Evolutionary conservation across 2,888 invertebrate species (phyloP), one percentile per base, ranked within the genome.

Genomic region (Orchestes rusci): DNA sequence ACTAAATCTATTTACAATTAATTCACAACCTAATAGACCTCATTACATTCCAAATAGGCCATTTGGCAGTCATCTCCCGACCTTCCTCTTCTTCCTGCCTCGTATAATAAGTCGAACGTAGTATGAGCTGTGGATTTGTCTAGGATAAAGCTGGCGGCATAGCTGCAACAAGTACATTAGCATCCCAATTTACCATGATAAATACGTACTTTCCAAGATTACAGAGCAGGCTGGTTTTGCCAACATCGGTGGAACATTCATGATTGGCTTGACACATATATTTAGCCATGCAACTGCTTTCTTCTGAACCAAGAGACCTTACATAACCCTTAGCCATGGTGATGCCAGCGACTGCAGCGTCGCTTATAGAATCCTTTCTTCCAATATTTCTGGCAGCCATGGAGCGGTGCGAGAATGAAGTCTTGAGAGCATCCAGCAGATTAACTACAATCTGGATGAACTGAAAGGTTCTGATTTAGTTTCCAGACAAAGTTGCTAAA

Each of bases 381-480:
- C 92, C 91, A 60, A 90, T 72, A 39, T 86, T 87, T 46, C 91
- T 79, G 23, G 92, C 90, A 8, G 83, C 76, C 59, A 91, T 69
- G 13, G 91, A 90, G 59, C 92, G 82, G 69, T 92, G 91, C 19
- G 91, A 90, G 75, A 93, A 90, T 27, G 91, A 91, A 18, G 90
- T 90, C 72, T 91, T 91, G 64, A 93, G 71, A 44, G 92, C 91
- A 62, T 93, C 92, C 73, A 93, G 71, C 32, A 93, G 80, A 67
- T 89, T 89, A 63, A 91, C 83, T 41, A 91, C 86, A 72, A 92
- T 88, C 75, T 85, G 88, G 73, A 92, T 87, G 73, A 92, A 88
- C 91, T 92, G 74, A 51, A 68, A 62, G 23, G 41, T 23, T 23
- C 23, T 5, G 10, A 7, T 23, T 23, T 23, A 7, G n/a, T n/a